Evolutionary conservation across 2,113 vertebrate genomes (phyloP), one percentile per base, ranked within the genome.

Genomic region (Excalfactoria chinensis): DNA sequence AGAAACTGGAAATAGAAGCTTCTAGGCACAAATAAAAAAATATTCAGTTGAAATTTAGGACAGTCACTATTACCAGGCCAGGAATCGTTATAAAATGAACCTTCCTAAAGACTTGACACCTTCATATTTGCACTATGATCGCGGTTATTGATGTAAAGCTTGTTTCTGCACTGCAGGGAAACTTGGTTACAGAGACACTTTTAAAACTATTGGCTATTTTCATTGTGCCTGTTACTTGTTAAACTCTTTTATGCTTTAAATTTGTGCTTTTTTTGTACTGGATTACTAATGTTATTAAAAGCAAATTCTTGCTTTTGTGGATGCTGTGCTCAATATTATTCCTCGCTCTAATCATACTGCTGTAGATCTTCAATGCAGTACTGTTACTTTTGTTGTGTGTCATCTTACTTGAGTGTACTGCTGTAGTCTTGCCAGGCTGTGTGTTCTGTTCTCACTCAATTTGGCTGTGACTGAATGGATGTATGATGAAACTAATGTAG

Each of bases 261-360:
- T 49, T 21, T 90, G 70, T 69, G 23, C n/a, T 58, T 58, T 41
- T 59, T 64, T 84, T 86, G 35, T 88, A 51, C 62, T 62, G 41
- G 23, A 64, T 37, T 66, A 37, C 7, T 74, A 53, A 28, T 91
- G 63, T 51, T 76, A 97, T 88, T 95, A 96, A 96, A 97, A 90
- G 41, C 32, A 58, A 90, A 58, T 60, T 79, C 28, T 90, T 80
- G 48, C 66, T 78, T 63, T 37, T 73, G 43, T 84, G 70, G 32
- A 6, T 58, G 46, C 73, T 79, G 43, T 28, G 4, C 17, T 91
- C 55, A 30, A 76, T 78, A 40, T 68, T 21, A 7, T 9, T 78
- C 26, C 11, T 55, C 5, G 4, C n/a, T 73, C 25, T 88, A 60
- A 58, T 3, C 51, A 67, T 2, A 11, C 7, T 21, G 56, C 37